These are phyloP conservation scores for Scrobipalpa costella DNA, from an alignment of 2,888 invertebrate genomes.

Conservation along the genomic window DNA sequence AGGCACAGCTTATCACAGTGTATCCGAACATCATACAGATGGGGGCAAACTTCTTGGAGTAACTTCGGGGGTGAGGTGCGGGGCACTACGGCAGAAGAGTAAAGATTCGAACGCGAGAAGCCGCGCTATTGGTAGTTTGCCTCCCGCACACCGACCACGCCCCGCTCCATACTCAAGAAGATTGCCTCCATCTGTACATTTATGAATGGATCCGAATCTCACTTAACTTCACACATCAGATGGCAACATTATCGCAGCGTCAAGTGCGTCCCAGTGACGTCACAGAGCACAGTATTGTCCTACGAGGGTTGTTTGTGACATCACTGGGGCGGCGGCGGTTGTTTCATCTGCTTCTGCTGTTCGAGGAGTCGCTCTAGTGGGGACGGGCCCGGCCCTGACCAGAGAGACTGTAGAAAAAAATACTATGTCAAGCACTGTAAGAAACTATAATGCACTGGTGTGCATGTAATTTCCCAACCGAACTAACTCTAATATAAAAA, in stretches of 20 bases:
- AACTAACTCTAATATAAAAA: no score
- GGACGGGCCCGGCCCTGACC: conserved; percentile 89
- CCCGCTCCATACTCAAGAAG: no score
- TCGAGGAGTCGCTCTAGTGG: conserved; percentile 90
- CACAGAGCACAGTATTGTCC: conserved; percentile 4
- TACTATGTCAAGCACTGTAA: not conserved
- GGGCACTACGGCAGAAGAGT: no score
- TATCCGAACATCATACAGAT: not conserved
- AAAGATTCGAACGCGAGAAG: no score
- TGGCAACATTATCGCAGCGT: not conserved
- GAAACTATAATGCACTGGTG: not conserved
- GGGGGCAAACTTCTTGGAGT: no score
- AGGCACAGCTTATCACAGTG: conserved; percentile 2
- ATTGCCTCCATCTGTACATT: no score
- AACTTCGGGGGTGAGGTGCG: no score
- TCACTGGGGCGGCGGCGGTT: conserved; percentile 61
- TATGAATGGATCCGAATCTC: not conserved
- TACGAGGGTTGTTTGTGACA: conserved; percentile 22
- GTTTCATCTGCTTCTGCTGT: conserved; percentile 86
- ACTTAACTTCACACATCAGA: not conserved
- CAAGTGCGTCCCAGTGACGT: conserved; percentile 9
- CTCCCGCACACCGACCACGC: no score
- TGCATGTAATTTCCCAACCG: no score
- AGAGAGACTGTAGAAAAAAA: conserved; percentile 82
- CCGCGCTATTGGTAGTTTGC: no score